Evolutionary conservation across 2,797 vertebrate species (phyloP), one percentile per base, ranked within the genome.

Genomic region (Steatocranus sp.): DNA sequence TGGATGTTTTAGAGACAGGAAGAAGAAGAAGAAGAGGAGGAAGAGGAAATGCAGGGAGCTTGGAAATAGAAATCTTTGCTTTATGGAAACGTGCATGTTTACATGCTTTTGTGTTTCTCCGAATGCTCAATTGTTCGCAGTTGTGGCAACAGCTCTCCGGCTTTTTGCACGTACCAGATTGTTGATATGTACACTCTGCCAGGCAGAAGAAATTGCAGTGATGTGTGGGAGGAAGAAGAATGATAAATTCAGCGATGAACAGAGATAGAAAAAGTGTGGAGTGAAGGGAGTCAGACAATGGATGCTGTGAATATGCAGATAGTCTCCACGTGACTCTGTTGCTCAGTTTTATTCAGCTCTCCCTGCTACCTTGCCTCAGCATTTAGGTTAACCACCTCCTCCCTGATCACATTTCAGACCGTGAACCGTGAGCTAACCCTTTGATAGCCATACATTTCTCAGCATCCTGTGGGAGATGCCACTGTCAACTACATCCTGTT

Each of bases 401-500:
- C 20, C 32, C 68, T 58, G 58, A 73, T 50, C 51, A 88, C 78
- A 41, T 61, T 79, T 83, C 34, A 75, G 38, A 73, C 48, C 8
- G n/a, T 88, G 80, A 82, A 79, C 73, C 75, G 83, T 41, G 38
- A 83, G 79, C 76, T 23, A 68, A 54, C 38, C 50, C 58, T 91
- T 82, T 80, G 83, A 90, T 84, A 81, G 68, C 79, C 78, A 88
- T 85, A 75, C 66, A 61, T 90, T 86, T 90, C 78, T 79, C 89
- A 74, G 89, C 91, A 91, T 95, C 94, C 95, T 94, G 91, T 91
- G 74, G 86, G 89, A 87, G 87, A 91, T 79, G 84, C 54, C 32
- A 23, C 82, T 92, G 86, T 94, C 92, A 90, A 75, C 87, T 84
- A 43, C 49, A 87, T 95, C 94, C 93, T 92, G 84, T 80, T 88